Percentiles rank a stretch among this genome's conserved stretches.
Conservation (phyloP, 2,888 invertebrate genomes). For the Eupsilia transversa region DNA sequence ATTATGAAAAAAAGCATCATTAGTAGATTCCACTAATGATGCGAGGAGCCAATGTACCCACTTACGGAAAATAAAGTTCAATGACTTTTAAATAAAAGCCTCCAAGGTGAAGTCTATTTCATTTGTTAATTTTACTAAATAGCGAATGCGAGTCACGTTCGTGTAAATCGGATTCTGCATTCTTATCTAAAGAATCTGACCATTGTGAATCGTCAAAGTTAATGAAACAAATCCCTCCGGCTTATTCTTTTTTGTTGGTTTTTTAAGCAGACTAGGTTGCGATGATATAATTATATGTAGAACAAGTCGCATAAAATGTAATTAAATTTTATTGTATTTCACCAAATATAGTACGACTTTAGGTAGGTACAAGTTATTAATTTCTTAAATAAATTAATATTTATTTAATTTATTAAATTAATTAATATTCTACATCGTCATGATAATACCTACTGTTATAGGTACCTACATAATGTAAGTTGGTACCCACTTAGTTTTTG, state of each 20-base stretch:
- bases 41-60: constrained; percentile 47
- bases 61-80: constrained; percentile 55
- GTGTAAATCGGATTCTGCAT: constrained; percentile 27
- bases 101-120: constrained; percentile 56
- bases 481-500: too few species aligned
- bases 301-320: too few species aligned
- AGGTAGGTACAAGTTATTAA: too few species aligned
- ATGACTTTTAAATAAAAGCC: constrained; percentile 52
- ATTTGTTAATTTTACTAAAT: constrained; percentile 46
- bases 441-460: too few species aligned
- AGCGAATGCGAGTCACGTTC: constrained; percentile 55
- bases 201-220: constrained; percentile 20
- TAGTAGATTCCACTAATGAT: constrained; percentile 69
- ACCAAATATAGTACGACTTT: too few species aligned
- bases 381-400: too few species aligned
- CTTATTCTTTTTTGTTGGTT: background rate
- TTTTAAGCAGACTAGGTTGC: background rate
- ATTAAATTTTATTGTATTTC: too few species aligned
- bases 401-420: too few species aligned
- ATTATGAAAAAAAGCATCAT: too few species aligned
- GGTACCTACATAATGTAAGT: too few species aligned
- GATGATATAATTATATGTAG: too few species aligned
- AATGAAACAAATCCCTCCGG: constrained; percentile 1
- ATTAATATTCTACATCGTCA: too few species aligned
- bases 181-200: constrained; percentile 12